Base-by-base conservation (phyloP, 2,797 vertebrate genomes). In the Danio choprae region DNA sequence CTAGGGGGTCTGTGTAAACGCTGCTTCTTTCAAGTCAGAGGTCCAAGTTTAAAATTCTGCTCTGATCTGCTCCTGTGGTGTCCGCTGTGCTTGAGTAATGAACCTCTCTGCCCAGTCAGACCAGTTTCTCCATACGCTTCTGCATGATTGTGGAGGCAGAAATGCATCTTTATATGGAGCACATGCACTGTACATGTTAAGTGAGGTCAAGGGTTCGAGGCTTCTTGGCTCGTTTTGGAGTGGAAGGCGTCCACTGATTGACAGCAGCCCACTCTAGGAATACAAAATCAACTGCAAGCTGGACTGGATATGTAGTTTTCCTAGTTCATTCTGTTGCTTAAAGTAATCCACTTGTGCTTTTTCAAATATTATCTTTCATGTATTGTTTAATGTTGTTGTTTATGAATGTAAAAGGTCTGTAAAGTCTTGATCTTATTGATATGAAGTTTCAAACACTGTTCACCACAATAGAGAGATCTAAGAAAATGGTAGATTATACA, bases 71-170 rank as follows among this genome's bases (percentile, higher is more conserved):
- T 82, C 79, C 69, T 55, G 55, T 83, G 78, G 81, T 79, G 74
- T 83, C 72, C 51, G 62, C 73, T 79, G 81, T 58, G 59, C 60
- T 80, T 85, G 83, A 86, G 84, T 88, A 87, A 89, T 89, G 84
- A 87, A 88, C 85, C 84, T 85, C 80, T 85, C 81, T 63, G 55
- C 55, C 51, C 72, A 77, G 75, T 67, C 53, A 22, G 72, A 78
- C 74, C 72, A 59, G 71, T 77, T 81, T 76, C 83, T 78, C 41
- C 62, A 18, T 56, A 68, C 76, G 44, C 67, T 63, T 74, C 60
- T 69, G 67, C 7, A 51, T 15, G 60, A 74, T 51, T 56, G 5
- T 15, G 56, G 63, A 56, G 55, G 41, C 76, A 77, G 2, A 43
- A 76, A 71, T 12, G 48, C 78, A 77, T 80, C 78, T 74, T 83